Evolutionary conservation across 2,888 invertebrate species (phyloP), one percentile per base, ranked within the genome.

Genomic region (Erebia aethiops): DNA sequence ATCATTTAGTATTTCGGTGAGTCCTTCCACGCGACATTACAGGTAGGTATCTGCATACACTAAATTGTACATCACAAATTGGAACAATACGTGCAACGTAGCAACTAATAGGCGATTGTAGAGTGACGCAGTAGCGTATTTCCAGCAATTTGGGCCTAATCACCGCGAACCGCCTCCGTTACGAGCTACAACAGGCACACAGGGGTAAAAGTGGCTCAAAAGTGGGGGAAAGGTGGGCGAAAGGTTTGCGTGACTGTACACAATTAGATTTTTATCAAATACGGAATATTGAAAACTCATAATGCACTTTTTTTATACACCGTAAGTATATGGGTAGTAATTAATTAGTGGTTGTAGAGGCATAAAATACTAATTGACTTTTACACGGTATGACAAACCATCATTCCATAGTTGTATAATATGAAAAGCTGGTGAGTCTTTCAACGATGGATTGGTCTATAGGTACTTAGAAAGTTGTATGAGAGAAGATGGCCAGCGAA

Each of bases 41-140:
- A 60, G 11, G 18, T 18, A 16, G 16, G 41, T 43, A 51, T 13
- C 5, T 49, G 7, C 2, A 16, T 52, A 10, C 16, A 10, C 52
- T 52, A 16, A 60, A 60, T 60, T 43, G 49, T 63, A 21, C 64
- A 64, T 64, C 26, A 54, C 61, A 71, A 70, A 63, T 70, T 52
- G 57, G 64, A 70, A 67, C 56, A 61, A 67, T 70, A 70, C 71
- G 74, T 74, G 74, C 69, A 71, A 63, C 60, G 49, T 21, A 70
- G 61, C 60, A 62, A 71, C 71, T 70, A 74, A 70, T 65, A 65
- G 68, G 67, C 49, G 74, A 71, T 71, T 64, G 66, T 52, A 58
- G 61, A 74, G 72, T 74, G 74, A 71, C 76, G 76, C 74, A 76
- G 69, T 76, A 70, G 64, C 74, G 75, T 71, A 74, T 71, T 74